Evolutionary conservation across 2,888 invertebrate genomes (phyloP), one percentile per base, ranked within the genome.

Genomic region (Heliothis peltigera): DNA sequence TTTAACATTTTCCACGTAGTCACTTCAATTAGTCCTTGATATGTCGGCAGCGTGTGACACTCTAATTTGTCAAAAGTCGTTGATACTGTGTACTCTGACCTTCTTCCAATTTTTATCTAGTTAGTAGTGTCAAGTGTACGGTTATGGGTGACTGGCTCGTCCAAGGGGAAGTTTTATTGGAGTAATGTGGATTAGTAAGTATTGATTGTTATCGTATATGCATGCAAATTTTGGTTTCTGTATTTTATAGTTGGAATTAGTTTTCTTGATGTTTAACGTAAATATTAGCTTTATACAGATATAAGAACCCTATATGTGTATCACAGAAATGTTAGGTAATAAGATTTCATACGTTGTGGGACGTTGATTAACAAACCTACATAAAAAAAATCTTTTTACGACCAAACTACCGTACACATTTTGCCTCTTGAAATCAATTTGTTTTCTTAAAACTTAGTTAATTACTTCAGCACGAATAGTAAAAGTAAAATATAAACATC

Each of bases 61-160:
- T 73, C 47, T 43, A 62, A 70, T 59, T 74, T 64, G 58, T 57
- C 35, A 69, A 60, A 44, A 35, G 42, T 58, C n/a, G 35, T 60
- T 52, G 35, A 58, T 68, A 63, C 28, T 28, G 8, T 28, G 10
- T 32, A 32, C 32, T 56, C 46, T 68, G 54, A 44, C 69, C 63
- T 63, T 61, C 43, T n/a, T 42, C 32, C 15, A 57, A 58, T 54
- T 55, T 21, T 39, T 54, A 32, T 39, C 22, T 57, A n/a, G 19
- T 28, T 56, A 15, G 15, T 46, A 12, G 39, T 46, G 12, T 42
- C 55, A 43, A 21, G 22, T 49, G 10, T 44, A 54, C 42, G 55
- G 21, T n/a, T 22, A 44, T 49, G 39, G 42, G 21, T 17, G 1
- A 12, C 22, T 49, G 21, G 8, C 10, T 17, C 15, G n/a, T 18